These are phyloP conservation scores for Porites australiensis DNA, from an alignment of 64 coral and sea anemone species.

Conservation along the genomic window DNA sequence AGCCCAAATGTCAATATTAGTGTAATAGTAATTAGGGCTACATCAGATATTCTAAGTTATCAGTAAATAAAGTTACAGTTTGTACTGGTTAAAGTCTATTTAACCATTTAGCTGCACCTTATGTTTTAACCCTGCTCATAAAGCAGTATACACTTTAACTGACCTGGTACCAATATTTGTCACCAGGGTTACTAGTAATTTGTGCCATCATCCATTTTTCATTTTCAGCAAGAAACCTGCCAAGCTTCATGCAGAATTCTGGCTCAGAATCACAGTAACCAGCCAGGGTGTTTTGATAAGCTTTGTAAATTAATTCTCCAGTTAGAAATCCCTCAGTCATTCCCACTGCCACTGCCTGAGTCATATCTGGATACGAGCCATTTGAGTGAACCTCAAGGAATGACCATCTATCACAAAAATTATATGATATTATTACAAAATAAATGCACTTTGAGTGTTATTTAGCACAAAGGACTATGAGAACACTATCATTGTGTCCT, in stretches of 20 bases:
- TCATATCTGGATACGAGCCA: slow-evolving; percentile 68
- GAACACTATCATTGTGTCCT: too few species aligned
- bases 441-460: too few species aligned
- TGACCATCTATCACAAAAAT: slow-evolving; percentile 68
- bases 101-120: too few species aligned
- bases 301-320: slow-evolving; percentile 76
- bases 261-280: slow-evolving; percentile 72
- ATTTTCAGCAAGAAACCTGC: slow-evolving; percentile 67
- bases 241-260: slow-evolving; percentile 77
- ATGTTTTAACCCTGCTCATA: too few species aligned
- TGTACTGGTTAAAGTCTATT: too few species aligned
- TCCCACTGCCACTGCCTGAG: slow-evolving; percentile 81
- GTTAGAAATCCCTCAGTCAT: slow-evolving; percentile 91
- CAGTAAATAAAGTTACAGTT: too few species aligned
- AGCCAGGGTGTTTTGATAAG: slow-evolving; percentile 72
- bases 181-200: slow-evolving; percentile 55
- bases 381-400: slow-evolving; percentile 84
- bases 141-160: background rate
- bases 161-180: slow-evolving; percentile 95
- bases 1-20: too few species aligned
- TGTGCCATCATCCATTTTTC: slow-evolving; percentile 54
- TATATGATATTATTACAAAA: background rate
- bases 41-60: too few species aligned
- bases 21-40: too few species aligned
- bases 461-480: too few species aligned